Evolutionary conservation across 2,797 vertebrate genomes (phyloP).

Genomic region (Phoxinus dragarum): DNA sequence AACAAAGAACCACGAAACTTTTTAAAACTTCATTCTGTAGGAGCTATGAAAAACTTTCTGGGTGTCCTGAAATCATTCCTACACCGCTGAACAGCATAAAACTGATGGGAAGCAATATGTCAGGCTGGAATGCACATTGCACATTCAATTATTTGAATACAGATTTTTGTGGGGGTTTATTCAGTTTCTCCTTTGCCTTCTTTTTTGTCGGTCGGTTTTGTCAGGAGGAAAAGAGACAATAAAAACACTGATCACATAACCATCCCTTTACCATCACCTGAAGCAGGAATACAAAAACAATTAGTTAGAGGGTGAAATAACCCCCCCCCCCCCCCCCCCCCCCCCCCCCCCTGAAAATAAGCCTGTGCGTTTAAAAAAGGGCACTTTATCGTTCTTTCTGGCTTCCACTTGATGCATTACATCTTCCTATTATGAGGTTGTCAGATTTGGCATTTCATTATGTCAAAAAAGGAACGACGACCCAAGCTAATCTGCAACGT

Average conservation of each 20-base stretch:
- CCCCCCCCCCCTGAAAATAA: neutral
- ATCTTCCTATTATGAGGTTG: constrained; percentile 39
- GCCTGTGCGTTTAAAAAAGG: neutral
- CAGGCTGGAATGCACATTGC: neutral
- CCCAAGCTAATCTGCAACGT: neutral
- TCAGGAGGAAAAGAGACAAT: constrained; percentile 3
- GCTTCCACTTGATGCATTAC: constrained; percentile 16
- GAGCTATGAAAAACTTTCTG: neutral
- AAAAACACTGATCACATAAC: neutral
- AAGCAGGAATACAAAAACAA: neutral
- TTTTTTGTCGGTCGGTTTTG: neutral
- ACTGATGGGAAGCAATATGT: neutral
- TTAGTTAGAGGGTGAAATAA: neutral
- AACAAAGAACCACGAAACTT: constrained; percentile 1
- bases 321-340: no score
- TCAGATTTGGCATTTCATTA: constrained; percentile 44
- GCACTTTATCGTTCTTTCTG: neutral
- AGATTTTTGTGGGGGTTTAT: neutral
- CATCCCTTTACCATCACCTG: neutral
- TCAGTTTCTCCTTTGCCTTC: neutral
- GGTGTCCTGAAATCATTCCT: neutral
- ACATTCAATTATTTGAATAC: no score
- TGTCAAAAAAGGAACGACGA: constrained; percentile 9
- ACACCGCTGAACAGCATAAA: neutral
- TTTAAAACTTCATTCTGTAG: neutral